A percentile compares a stretch with the other conserved stretches of the same genome.
phyloP scores from a whole-genome alignment of 30 jellyfish, hydroid and myxozoan genomes.

The Turritopsis dohrnii region DNA sequence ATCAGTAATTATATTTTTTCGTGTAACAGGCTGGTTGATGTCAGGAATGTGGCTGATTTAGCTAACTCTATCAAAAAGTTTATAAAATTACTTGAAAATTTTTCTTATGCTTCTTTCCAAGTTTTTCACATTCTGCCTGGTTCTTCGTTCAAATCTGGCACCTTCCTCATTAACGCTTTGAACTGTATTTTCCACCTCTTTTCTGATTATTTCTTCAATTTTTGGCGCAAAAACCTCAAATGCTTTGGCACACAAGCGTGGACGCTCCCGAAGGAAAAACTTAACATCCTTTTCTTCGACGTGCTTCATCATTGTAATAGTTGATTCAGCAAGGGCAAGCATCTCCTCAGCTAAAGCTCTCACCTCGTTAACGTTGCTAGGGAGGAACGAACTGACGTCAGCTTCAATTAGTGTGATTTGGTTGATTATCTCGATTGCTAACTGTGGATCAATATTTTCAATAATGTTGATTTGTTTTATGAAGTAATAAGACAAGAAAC shows the following conservation, averaged over 20 bases:
- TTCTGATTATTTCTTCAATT: no score
- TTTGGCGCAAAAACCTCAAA: neutral
- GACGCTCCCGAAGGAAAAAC: neutral
- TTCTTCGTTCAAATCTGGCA: no score
- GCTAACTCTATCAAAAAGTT: no score
- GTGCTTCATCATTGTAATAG: neutral
- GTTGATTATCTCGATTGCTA: neutral
- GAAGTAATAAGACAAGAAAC: constrained; percentile 15
- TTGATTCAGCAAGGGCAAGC: neutral
- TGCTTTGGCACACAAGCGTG: neutral
- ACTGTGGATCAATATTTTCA: neutral
- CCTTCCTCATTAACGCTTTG: neutral
- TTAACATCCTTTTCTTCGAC: no score
- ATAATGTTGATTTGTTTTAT: constrained; percentile 6
- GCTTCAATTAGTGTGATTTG: neutral
- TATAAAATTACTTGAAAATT: no score
- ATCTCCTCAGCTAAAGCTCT: neutral
- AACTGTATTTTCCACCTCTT: neutral
- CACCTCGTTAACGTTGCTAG: neutral
- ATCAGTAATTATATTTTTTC: no score
- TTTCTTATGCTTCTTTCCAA: neutral
- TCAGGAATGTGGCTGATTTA: no score
- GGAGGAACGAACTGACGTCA: neutral
- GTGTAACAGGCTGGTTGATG: no score
- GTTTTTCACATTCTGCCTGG: no score